These are phyloP conservation scores for Pectinophora gossypiella DNA, from an alignment of 1,140 invertebrate genomes.

Conservation along the genomic window DNA sequence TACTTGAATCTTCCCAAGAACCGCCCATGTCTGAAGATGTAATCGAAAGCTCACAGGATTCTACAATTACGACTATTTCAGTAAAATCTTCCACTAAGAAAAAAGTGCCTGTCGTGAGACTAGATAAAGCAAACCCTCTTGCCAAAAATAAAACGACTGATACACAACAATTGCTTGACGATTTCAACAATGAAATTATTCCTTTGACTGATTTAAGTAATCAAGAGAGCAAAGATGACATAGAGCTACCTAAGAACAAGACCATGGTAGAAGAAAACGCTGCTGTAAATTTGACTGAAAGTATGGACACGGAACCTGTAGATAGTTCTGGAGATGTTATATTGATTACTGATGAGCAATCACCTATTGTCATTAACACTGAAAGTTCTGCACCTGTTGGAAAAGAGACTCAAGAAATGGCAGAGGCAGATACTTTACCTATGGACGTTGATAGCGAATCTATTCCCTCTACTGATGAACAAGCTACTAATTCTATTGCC, in stretches of 20 bases:
- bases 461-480: neutral
- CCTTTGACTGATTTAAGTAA: neutral
- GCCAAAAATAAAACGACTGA: neutral
- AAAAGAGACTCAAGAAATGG: slow-evolving; percentile 44
- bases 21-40: slow-evolving; percentile 56
- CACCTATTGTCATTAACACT: slow-evolving; percentile 19
- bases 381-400: slow-evolving; percentile 21
- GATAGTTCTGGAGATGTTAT: slow-evolving; percentile 31
- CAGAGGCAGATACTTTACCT: slow-evolving; percentile 54
- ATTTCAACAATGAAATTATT: neutral
- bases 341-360: slow-evolving; percentile 26
- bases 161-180: slow-evolving; percentile 3
- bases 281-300: slow-evolving; percentile 42
- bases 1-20: slow-evolving; percentile 18
- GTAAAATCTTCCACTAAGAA: slow-evolving; percentile 38
- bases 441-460: slow-evolving; percentile 16
- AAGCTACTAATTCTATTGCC: neutral
- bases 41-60: slow-evolving; percentile 73
- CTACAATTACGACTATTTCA: slow-evolving; percentile 51
- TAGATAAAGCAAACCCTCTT: slow-evolving; percentile 11
- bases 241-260: slow-evolving; percentile 44
- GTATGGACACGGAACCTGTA: slow-evolving; percentile 50
- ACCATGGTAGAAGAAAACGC: slow-evolving; percentile 25
- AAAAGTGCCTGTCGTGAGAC: slow-evolving; percentile 27
- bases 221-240: slow-evolving; percentile 36